These are phyloP conservation scores for Macquaria australasica DNA, from an alignment of 2,113 vertebrate genomes.

Conservation along the genomic window DNA sequence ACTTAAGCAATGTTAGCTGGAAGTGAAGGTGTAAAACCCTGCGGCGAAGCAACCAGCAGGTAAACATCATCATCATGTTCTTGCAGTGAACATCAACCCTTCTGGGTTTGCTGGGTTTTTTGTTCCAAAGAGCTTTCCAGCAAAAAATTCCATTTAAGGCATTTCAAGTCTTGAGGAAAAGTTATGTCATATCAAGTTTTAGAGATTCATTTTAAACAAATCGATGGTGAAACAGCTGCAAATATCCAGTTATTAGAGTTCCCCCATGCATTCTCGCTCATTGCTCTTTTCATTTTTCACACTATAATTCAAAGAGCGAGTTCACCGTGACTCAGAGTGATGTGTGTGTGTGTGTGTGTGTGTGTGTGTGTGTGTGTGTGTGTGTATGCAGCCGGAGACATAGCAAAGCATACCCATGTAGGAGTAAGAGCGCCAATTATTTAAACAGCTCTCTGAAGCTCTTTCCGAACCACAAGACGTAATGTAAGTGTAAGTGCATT, in stretches of 20 bases:
- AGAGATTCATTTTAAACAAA: neutral
- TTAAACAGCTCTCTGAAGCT: slow-evolving; percentile 54
- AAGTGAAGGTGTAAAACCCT: slow-evolving; percentile 9
- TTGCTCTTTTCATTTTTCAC: slow-evolving; percentile 1
- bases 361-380: neutral
- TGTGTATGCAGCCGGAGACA: slow-evolving; percentile 8
- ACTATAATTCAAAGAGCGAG: neutral
- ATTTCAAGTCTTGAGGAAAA: neutral
- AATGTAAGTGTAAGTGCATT: slow-evolving; percentile 37
- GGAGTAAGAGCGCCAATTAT: slow-evolving; percentile 63
- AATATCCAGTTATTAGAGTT: neutral
- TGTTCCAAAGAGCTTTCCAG: neutral
- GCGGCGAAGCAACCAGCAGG: neutral
- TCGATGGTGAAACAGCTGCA: neutral
- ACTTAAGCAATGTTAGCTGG: slow-evolving; percentile 2
- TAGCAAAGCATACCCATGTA: slow-evolving; percentile 24
- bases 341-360: neutral
- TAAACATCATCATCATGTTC: neutral
- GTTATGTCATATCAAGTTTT: neutral
- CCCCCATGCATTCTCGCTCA: neutral
- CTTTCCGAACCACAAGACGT: slow-evolving; percentile 21
- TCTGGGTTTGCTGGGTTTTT: too few relatives aligned
- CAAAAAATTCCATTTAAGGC: neutral
- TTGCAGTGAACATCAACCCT: neutral
- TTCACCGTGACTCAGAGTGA: slow-evolving; percentile 27